Base-by-base conservation (phyloP, 1,140 invertebrate species). In the Cydia fagiglandana region DNA sequence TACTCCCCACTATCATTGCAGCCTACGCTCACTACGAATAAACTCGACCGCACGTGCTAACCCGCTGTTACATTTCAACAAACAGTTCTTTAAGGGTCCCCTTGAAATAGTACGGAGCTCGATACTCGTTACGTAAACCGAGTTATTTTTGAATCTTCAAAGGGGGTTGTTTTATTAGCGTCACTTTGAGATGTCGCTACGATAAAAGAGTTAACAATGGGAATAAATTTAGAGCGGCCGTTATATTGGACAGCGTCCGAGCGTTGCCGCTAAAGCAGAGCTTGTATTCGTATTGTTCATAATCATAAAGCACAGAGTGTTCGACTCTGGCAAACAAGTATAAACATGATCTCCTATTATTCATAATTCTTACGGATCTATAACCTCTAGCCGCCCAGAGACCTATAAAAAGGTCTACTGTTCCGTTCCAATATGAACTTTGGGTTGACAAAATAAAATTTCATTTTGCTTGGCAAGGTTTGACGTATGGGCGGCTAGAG, bases 191-290 rank as follows among this genome's bases (percentile, higher is more conserved):
- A 86, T 84, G 78, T 75, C 75, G 79, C 64, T 84, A 88, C 77
- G 86, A 88, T 84, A 91, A 87, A 87, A 88, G 85, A 89, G 81
- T 82, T 86, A 88, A 85, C 84, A 86, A 86, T 86, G 84, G 83
- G 74, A 83, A 85, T 84, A 84, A 86, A 87, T 89, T 87, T 86
- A 86, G 83, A 83, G 84, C 79, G 73, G 73, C 80, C 78, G 80
- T 85, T 82, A 86, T 82, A 84, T 88, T 88, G 85, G 86, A 87
- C 78, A 84, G 79, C 76, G 70, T 82, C 84, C 85, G 84, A 87
- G 82, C 77, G 77, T 24, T 45, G n/a, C 20, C 34, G 66, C 17
- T 30, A 13, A 34, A 70, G 28, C 66, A 70, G 13, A 13, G 5
- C 28, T 34, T 15, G 38, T 30, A 70, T 41, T n/a, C 28, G 2